These are phyloP conservation scores for Pluvialis apricaria DNA, from an alignment of 2,113 vertebrate species.

Conservation along the genomic window DNA sequence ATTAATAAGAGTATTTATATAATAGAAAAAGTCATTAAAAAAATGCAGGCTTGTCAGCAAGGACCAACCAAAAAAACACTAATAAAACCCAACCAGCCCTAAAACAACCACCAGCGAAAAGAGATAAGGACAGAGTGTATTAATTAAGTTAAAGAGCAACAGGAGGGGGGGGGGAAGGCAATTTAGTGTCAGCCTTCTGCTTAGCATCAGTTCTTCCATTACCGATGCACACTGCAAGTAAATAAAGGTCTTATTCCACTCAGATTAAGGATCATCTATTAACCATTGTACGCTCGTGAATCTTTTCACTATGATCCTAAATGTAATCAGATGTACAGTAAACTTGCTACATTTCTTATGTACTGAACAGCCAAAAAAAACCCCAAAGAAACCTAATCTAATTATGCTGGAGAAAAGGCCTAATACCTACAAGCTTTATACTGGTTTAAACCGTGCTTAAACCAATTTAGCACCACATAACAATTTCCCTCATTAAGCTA, in stretches of 20 bases:
- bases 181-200: neutral
- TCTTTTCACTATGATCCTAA: neutral
- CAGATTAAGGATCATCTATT: neutral
- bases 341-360: neutral
- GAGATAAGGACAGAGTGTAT: neutral
- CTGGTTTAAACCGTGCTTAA: slow-evolving; percentile 25
- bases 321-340: neutral
- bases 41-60: neutral
- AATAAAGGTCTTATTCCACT: neutral
- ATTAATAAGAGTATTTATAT: neutral
- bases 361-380: neutral
- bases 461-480: neutral
- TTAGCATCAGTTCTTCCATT: neutral
- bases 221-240: neutral
- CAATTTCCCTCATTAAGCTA: neutral
- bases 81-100: neutral
- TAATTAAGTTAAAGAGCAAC: neutral
- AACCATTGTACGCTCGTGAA: neutral
- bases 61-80: neutral
- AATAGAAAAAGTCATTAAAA: neutral
- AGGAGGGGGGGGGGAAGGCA: too few relatives aligned
- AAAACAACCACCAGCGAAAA: neutral
- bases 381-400: neutral
- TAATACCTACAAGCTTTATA: neutral
- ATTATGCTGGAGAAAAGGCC: neutral